A percentile compares a stretch with the other conserved stretches of the same genome.
Evolutionary conservation across 2,888 invertebrate genomes (phyloP).

Genomic region (Athalia cordata): DNA sequence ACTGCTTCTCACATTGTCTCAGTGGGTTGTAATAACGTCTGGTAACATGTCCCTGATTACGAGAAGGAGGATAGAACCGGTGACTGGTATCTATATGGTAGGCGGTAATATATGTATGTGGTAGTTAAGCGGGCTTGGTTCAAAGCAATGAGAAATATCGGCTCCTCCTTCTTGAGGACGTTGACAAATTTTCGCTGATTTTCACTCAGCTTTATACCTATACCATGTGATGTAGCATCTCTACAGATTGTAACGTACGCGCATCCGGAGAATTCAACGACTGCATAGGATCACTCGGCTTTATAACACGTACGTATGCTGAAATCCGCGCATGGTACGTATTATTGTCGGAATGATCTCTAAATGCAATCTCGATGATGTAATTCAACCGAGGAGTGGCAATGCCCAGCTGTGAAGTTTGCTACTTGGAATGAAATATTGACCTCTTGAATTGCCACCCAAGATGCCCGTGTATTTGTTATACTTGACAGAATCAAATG

Average conservation of each 20-base stretch:
- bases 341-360: no score
- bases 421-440: no score
- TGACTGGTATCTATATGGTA: constrained; percentile 13
- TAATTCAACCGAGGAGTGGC: no score
- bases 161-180: constrained; percentile 22
- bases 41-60: constrained; percentile 33
- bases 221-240: not conserved
- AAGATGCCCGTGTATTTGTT: no score
- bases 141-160: constrained; percentile 33
- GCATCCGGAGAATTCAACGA: not conserved
- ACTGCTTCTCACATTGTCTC: constrained; percentile 4
- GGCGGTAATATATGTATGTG: constrained; percentile 3
- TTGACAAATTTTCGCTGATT: constrained; percentile 40
- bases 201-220: constrained; percentile 4
- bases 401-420: no score
- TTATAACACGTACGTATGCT: not conserved
- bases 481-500: no score
- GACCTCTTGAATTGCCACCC: no score
- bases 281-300: not conserved
- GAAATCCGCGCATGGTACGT: not conserved
- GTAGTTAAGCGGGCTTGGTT: constrained; percentile 23
- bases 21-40: constrained; percentile 30
- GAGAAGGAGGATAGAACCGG: not conserved
- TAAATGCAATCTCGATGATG: no score
- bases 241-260: not conserved